phyloP scores from a whole-genome alignment of 2,113 vertebrate genomes.

The Gobio gobio region DNA sequence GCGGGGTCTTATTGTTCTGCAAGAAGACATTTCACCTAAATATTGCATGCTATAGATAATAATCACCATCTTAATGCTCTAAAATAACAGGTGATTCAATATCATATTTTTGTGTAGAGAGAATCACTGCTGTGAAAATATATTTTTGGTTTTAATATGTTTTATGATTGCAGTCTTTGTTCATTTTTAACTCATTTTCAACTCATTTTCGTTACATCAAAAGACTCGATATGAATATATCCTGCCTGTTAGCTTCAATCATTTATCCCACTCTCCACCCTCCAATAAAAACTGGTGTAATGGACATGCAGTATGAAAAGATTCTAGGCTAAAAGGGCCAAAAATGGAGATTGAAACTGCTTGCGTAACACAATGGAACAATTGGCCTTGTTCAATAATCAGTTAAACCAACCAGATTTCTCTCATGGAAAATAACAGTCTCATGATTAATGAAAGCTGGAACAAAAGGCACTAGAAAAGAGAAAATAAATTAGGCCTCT shows the following conservation, averaged over 20 bases:
- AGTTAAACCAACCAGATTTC: slow-evolving; percentile 2
- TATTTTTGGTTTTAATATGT: neutral
- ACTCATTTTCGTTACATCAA: neutral
- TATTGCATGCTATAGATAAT: neutral
- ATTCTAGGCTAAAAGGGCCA: slow-evolving; percentile 14
- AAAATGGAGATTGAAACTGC: slow-evolving; percentile 19
- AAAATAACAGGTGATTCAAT: neutral
- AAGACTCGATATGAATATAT: neutral
- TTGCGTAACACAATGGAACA: neutral
- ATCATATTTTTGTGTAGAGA: neutral
- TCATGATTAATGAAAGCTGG: neutral
- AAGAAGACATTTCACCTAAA: neutral
- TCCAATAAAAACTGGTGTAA: neutral
- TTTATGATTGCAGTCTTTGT: neutral
- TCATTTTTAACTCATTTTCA: neutral
- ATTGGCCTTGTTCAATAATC: slow-evolving; percentile 2
- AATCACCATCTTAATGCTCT: neutral
- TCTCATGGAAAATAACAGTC: slow-evolving; percentile 12
- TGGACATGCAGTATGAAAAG: neutral
- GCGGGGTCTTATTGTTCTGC: neutral
- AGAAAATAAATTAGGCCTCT: neutral
- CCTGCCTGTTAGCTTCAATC: neutral
- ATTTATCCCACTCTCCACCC: neutral
- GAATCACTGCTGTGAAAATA: too few species aligned
- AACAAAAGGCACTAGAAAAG: neutral